Base-by-base conservation (phyloP, 2,888 invertebrate genomes). In the Biston betularia region DNA sequence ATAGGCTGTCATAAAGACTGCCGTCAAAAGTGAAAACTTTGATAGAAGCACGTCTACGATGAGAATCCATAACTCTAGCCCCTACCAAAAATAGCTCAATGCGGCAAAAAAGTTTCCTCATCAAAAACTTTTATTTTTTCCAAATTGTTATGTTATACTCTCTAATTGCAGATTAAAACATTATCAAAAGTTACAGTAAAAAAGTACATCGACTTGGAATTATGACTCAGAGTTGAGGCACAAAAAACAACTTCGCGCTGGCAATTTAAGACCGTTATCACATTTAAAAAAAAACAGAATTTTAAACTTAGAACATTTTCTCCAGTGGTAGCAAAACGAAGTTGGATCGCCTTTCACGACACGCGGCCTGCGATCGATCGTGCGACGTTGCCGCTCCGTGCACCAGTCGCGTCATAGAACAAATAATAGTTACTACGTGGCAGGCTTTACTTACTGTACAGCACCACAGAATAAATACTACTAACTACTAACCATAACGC, bases 301-400 rank as follows among this genome's bases (percentile, higher is more conserved):
- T 48, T 35, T 15, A 48, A 48, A 14, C 7, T 56, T 38, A 15
- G n/a, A 12, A 15, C 38, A 48, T 57, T 57, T 55, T 57, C 46
- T 46, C 46, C 35, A 38, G 40, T 9, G 49, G 38, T 48, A 58
- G 49, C 57, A 12, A 49, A 58, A 58, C 15, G 40, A 45, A 49
- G 33, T 48, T 49, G 55, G 50, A 42, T 72, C 55, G 54, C 64
- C 65, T 69, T 67, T 67, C 67, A 69, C 68, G 44, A 58, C 55
- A 57, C 53, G 42, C 53, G 42, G 50, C 57, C 49, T 71, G 71
- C 75, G 86, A 90, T 92, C 92, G 90, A 92, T 92, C 52, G 82
- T 59, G 92, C 92, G 89, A 84, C 86, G 92, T 92, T 92, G 92
- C 92, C 92, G 84, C 79, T 85, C 83, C 80, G 88, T 82, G 76